Percentiles rank a stretch among this genome's conserved stretches.
These are phyloP conservation scores for Pholis gunnellus DNA, from an alignment of 2,113 vertebrate genomes.

Conservation along the genomic window DNA sequence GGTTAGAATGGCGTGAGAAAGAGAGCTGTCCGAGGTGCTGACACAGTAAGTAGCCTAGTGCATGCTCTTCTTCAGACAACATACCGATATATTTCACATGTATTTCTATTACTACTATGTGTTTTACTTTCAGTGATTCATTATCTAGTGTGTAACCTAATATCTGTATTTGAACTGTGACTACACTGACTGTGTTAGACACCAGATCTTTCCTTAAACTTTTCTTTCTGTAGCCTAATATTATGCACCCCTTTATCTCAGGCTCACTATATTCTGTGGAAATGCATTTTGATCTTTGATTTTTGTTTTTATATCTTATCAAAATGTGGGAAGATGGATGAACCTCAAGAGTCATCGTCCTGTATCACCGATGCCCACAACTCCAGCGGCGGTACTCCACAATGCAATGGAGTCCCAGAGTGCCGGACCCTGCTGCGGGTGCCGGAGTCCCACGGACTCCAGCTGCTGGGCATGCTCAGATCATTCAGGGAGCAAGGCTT, in stretches of 20 bases:
- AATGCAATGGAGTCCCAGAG: conserved; percentile 84
- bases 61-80: conserved; percentile 16
- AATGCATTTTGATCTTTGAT: not conserved
- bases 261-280: not conserved
- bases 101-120: not conserved
- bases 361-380: conserved; percentile 8
- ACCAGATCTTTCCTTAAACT: conserved; percentile 3
- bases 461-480: conserved; percentile 90
- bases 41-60: conserved; percentile 42
- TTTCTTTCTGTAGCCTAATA: not conserved
- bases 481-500: conserved; percentile 90
- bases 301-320: not conserved
- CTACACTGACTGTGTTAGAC: not conserved
- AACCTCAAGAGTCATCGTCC: conserved; percentile 33
- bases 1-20: conserved; percentile 36
- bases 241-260: not conserved
- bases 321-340: conserved; percentile 62
- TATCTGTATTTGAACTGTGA: not conserved
- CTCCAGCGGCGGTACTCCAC: conserved; percentile 50
- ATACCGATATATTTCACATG: not conserved
- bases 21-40: conserved; percentile 79
- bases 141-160: not conserved
- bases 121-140: not conserved
- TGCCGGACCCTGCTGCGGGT: conserved; percentile 85
- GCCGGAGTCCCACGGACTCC: conserved; percentile 91